Evolutionary conservation across 2,888 invertebrate species (phyloP).

Genomic region (Molanna angustata): DNA sequence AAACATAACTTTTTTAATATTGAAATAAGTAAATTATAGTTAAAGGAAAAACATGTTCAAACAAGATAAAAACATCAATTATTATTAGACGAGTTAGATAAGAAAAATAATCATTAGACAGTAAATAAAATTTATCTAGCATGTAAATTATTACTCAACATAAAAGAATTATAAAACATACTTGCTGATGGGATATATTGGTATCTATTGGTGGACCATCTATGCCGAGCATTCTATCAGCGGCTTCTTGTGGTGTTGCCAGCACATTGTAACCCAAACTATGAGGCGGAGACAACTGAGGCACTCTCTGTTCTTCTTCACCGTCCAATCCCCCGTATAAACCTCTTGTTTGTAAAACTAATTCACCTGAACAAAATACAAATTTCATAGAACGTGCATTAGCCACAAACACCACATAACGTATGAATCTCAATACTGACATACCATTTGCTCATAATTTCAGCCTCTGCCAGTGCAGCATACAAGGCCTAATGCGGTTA

Average conservation of each 20-base stretch:
- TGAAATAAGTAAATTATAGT: no score
- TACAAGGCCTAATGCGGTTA: no score
- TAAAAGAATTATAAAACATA: constrained; percentile 38
- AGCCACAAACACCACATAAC: no score
- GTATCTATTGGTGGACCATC: constrained; percentile 76
- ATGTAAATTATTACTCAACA: not conserved
- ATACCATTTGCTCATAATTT: no score
- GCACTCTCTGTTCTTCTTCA: constrained; percentile 78
- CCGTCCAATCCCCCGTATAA: constrained; percentile 52
- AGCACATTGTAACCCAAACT: constrained; percentile 73
- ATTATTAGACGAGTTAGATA: not conserved
- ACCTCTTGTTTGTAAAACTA: constrained; percentile 49
- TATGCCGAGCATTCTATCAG: constrained; percentile 82
- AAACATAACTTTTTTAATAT: no score
- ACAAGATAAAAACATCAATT: no score
- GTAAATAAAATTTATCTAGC: not conserved
- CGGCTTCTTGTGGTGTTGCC: constrained; percentile 68
- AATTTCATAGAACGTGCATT: no score
- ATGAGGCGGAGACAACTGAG: constrained; percentile 72
- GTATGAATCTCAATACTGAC: no score
- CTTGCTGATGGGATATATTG: constrained; percentile 81
- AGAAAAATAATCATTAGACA: not conserved
- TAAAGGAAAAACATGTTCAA: no score
- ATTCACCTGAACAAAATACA: constrained; percentile 43
- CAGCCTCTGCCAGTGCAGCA: no score